Evolutionary conservation across 2,888 invertebrate genomes (phyloP).

Genomic region (Idaea biselata): DNA sequence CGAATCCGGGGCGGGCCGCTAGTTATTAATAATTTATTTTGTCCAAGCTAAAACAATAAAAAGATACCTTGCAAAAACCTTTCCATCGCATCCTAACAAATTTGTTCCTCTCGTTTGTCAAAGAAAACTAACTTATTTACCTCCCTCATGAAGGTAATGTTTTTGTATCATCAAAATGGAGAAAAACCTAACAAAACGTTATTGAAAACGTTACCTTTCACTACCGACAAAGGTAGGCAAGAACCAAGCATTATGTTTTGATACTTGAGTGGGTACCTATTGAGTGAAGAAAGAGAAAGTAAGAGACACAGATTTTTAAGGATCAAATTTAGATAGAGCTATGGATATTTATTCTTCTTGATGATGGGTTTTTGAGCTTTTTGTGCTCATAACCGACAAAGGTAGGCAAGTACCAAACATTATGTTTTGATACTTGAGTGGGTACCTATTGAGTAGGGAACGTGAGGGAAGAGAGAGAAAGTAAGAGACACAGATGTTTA

Average conservation of each 20-base stretch:
- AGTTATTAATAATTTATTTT: background rate
- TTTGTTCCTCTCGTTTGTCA: background rate
- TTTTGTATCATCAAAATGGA: background rate
- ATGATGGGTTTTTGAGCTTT: no score
- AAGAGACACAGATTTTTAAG: no score
- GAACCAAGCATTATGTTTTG: background rate
- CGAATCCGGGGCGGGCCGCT: no score
- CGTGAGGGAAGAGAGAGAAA: background rate
- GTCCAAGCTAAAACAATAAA: background rate
- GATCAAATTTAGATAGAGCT: no score
- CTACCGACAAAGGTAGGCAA: background rate
- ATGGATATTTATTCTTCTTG: no score
- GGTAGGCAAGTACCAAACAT: background rate
- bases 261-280: background rate
- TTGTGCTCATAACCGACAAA: background rate
- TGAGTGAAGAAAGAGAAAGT: background rate
- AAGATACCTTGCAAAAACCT: background rate
- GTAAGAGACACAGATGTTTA: background rate
- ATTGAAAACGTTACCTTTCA: background rate
- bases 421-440: background rate
- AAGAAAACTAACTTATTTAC: slow-evolving; percentile 1
- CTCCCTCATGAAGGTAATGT: background rate
- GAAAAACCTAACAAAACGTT: background rate
- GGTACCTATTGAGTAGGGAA: background rate
- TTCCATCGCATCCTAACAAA: background rate